Evolutionary conservation across 2,797 vertebrate species (phyloP).

Genomic region (Emydoidea blandingii): DNA sequence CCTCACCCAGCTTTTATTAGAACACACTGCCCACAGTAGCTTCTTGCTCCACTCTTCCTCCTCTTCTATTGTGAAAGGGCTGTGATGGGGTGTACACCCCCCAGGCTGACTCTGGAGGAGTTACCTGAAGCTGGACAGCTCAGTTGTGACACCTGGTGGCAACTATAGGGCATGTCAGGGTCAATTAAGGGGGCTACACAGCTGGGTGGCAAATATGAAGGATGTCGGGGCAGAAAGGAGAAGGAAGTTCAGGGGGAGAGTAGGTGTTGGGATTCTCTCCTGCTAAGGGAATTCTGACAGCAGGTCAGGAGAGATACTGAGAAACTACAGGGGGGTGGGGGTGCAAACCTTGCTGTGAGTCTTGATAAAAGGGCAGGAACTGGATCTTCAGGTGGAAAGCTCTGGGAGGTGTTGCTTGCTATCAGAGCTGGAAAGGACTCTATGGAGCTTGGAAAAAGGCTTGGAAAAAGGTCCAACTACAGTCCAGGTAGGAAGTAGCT

Average conservation of each 20-base stretch:
- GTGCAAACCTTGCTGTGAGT: background rate
- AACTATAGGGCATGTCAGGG: background rate
- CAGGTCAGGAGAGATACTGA: background rate
- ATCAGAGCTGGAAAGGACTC: background rate
- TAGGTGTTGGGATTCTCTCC: background rate
- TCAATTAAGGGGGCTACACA: background rate
- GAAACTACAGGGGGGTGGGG: background rate
- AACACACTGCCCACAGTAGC: background rate
- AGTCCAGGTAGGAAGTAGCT: background rate
- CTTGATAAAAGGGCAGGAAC: background rate
- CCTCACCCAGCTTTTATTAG: background rate
- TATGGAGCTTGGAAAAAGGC: background rate
- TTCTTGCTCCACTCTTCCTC: background rate
- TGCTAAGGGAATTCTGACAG: background rate
- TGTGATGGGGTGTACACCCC: background rate
- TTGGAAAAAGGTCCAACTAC: background rate
- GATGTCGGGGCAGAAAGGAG: background rate
- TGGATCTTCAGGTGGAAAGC: background rate
- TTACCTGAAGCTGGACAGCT: background rate
- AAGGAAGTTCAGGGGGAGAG: background rate
- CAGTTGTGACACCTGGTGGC: background rate
- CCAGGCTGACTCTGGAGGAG: background rate
- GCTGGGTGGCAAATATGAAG: background rate
- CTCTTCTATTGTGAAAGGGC: background rate
- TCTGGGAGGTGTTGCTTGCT: background rate